These are phyloP conservation scores for Tolypeutes matacus DNA, from an alignment of 2,797 vertebrate genomes.

Conservation along the genomic window DNA sequence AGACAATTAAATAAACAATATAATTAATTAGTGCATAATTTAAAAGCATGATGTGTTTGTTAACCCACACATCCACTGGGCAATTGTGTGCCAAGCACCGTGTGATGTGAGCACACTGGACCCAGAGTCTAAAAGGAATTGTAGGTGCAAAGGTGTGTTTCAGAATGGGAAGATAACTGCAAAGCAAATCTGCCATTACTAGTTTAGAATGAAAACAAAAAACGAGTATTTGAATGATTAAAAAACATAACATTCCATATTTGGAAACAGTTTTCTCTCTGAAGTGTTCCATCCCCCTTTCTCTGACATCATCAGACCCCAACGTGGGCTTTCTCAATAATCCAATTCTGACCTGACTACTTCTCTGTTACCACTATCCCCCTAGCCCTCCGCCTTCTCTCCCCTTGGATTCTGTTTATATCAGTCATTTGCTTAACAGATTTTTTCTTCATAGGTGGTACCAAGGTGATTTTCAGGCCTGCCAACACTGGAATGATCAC, in stretches of 20 bases:
- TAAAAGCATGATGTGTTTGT: background rate
- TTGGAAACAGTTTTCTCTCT: background rate
- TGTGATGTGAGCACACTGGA: background rate
- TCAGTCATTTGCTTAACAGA: constrained; percentile 50
- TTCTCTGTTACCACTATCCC: background rate
- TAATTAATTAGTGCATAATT: background rate
- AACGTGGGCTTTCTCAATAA: background rate
- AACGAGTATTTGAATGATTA: constrained; percentile 25
- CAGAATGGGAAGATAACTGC: background rate
- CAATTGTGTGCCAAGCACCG: background rate
- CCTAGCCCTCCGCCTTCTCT: background rate
- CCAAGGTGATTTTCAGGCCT: constrained; percentile 43
- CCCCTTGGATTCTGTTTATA: background rate
- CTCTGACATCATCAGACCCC: background rate
- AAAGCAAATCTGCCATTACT: background rate
- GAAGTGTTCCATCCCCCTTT: background rate
- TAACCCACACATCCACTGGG: background rate
- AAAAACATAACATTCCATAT: background rate
- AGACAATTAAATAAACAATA: background rate
- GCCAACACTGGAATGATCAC: constrained; percentile 13
- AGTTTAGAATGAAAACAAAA: constrained; percentile 21
- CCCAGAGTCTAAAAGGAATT: background rate
- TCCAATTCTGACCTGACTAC: background rate
- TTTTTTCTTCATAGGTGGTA: background rate
- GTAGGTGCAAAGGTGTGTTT: rapidly evolving